Percentiles rank a stretch among this genome's conserved stretches.
These are phyloP conservation scores for Pantala flavescens DNA, from an alignment of 1,140 invertebrate species.

Conservation along the genomic window DNA sequence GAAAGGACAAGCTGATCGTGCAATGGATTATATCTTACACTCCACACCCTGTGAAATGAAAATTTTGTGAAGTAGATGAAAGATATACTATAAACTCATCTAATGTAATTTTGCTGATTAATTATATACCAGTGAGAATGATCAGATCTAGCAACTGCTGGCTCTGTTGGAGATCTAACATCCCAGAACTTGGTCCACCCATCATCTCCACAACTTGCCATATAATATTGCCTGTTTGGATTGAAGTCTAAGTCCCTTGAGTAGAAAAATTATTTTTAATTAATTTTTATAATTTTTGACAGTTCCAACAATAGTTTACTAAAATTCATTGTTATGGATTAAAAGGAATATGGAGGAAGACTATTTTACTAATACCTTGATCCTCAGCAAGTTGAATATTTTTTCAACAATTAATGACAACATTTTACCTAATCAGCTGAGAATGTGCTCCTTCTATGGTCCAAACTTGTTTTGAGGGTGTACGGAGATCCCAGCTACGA, in stretches of 20 bases:
- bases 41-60: constrained; percentile 65
- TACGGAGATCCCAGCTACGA: constrained; percentile 76
- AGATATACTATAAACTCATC: neutral
- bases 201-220: constrained; percentile 92
- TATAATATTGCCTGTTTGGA: constrained; percentile 87
- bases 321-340: constrained; percentile 11
- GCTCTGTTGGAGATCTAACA: constrained; percentile 64
- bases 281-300: neutral
- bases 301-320: neutral
- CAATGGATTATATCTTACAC: constrained; percentile 86
- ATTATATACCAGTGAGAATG: constrained; percentile 83
- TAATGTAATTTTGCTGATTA: neutral
- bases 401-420: too few species aligned
- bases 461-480: constrained; percentile 61
- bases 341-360: too few species aligned
- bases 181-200: constrained; percentile 94
- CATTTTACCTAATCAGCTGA: constrained; percentile 64
- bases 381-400: neutral
- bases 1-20: constrained; percentile 95
- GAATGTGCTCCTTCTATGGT: constrained; percentile 75
- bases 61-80: constrained; percentile 11
- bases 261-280: constrained; percentile 16
- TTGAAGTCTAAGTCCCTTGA: constrained; percentile 88
- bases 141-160: constrained; percentile 70
- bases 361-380: constrained; percentile 8